phyloP scores from a whole-genome alignment of 2,888 invertebrate genomes.

The Pediacus dermestoides region DNA sequence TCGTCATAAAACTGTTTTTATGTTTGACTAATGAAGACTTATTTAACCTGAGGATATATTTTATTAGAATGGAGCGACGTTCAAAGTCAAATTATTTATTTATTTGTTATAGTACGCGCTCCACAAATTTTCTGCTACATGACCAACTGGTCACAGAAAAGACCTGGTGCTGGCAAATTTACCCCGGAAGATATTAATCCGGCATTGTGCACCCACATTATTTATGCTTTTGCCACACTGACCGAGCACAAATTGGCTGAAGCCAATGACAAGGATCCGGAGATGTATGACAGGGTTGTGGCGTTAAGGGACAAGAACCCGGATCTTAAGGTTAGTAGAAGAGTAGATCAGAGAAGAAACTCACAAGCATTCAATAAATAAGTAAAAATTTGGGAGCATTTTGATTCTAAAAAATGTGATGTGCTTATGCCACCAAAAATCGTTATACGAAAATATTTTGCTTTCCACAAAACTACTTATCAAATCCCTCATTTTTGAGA shows the following conservation, averaged over 20 bases:
- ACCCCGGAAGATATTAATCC: constrained; percentile 86
- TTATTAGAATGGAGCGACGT: no score
- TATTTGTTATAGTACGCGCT: constrained; percentile 71
- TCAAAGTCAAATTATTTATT: constrained; percentile 13
- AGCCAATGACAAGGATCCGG: constrained; percentile 75
- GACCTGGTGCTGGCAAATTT: constrained; percentile 85
- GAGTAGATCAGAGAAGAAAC: background rate
- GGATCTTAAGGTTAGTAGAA: constrained; percentile 71
- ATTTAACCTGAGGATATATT: no score
- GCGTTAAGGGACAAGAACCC: constrained; percentile 84
- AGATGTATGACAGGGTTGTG: constrained; percentile 82
- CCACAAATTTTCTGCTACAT: constrained; percentile 92
- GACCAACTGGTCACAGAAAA: constrained; percentile 94
- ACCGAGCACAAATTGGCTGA: constrained; percentile 81
- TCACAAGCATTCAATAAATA: no score
- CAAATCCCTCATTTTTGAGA: no score
- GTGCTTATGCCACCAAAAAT: no score
- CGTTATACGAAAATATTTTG: no score
- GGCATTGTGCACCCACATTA: constrained; percentile 86
- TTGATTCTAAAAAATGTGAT: no score
- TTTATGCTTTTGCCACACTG: constrained; percentile 91
- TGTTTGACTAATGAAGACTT: no score
- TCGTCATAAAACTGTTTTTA: no score
- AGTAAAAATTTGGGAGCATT: no score
- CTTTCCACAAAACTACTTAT: no score